Conservation (phyloP, 2,888 invertebrate genomes). For the Sinodicranocentrus sp. region DNA sequence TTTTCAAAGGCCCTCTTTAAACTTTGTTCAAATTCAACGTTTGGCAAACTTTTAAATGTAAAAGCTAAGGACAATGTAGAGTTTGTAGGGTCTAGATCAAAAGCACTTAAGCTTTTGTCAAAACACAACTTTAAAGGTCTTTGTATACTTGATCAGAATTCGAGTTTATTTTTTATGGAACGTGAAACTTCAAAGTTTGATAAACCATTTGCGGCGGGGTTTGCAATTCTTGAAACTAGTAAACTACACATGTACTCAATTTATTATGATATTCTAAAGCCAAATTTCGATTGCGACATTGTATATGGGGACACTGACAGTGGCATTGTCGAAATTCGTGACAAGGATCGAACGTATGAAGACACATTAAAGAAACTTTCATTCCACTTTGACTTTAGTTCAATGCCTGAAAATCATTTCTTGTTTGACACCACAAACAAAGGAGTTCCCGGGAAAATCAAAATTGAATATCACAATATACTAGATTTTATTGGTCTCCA, state of each 20-base stretch:
- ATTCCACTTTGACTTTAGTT: slow-evolving; percentile 16
- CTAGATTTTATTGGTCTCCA: slow-evolving; percentile 3
- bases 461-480: not conserved
- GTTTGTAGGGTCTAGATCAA: not conserved
- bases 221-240: not conserved
- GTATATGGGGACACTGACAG: slow-evolving; percentile 38
- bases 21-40: not conserved
- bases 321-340: not conserved
- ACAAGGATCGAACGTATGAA: slow-evolving; percentile 4
- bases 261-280: not conserved
- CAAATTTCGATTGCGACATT: not conserved
- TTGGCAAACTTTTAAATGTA: slow-evolving; percentile 4
- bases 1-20: not conserved
- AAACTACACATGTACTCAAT: slow-evolving; percentile 2
- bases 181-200: not conserved
- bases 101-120: not conserved
- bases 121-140: slow-evolving; percentile 17
- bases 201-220: not conserved
- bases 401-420: not conserved
- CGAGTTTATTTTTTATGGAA: slow-evolving; percentile 15
- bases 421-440: not conserved
- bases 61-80: not conserved
- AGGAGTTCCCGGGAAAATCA: slow-evolving; percentile 19
- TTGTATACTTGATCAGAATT: not conserved
- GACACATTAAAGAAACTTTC: not conserved